These are phyloP conservation scores for Anser brachyrhynchus DNA, from an alignment of 2,113 vertebrate genomes.

Conservation along the genomic window DNA sequence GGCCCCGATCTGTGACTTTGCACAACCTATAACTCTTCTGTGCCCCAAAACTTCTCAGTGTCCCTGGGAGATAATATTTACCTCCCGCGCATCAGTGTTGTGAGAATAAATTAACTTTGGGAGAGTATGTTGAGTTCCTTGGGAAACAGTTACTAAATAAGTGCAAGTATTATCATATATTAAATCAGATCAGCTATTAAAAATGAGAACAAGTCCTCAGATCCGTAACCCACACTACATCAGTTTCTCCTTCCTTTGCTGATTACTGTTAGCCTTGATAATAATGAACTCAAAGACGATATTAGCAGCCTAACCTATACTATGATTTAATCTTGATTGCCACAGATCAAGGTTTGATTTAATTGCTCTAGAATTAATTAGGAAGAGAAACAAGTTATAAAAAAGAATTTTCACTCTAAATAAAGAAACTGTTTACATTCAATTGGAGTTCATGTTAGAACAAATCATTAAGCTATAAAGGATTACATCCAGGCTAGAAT, in stretches of 20 bases:
- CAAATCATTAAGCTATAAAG: conserved; percentile 74
- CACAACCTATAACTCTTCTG: conserved; percentile 3
- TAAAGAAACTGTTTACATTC: conserved; percentile 72
- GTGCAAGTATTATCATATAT: conserved; percentile 72
- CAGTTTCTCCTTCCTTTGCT: conserved; percentile 65
- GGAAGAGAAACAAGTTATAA: conserved; percentile 74
- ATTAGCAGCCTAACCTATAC: conserved; percentile 65
- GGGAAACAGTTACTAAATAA: conserved; percentile 67
- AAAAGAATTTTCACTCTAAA: conserved; percentile 68
- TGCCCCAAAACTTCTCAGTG: conserved; percentile 10
- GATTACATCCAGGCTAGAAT: conserved; percentile 77
- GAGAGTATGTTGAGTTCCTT: conserved; percentile 51
- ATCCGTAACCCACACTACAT: conserved; percentile 52
- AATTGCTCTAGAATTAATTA: conserved; percentile 77
- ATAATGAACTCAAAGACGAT: conserved; percentile 68
- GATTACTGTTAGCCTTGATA: conserved; percentile 74
- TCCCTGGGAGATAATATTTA: conserved; percentile 62
- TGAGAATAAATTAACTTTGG: conserved; percentile 67
- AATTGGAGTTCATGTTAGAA: conserved; percentile 66
- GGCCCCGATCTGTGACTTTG: not conserved
- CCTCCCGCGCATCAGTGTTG: conserved; percentile 49
- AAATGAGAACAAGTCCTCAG: conserved; percentile 63
- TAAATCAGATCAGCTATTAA: conserved; percentile 73
- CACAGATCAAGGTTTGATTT: conserved; percentile 71
- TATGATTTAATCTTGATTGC: conserved; percentile 70